Conservation (phyloP, 1,140 invertebrate species). For the Scylla paramamosain region DNA sequence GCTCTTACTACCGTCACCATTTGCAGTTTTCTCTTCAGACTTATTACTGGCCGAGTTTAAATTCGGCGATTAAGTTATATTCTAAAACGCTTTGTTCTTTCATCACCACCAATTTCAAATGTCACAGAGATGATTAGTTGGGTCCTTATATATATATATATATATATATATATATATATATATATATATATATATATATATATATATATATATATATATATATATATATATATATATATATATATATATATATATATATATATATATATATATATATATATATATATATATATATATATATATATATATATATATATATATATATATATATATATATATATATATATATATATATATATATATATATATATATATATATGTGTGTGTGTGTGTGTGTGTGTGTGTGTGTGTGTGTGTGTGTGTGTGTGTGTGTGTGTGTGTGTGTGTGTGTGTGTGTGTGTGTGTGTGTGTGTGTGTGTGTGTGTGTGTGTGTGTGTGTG, state of each 20-base stretch:
- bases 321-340: conserved; percentile 47
- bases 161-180: too few species aligned
- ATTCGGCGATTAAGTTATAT: too few species aligned
- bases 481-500: too few species aligned
- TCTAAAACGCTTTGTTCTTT: too few species aligned
- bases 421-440: neutral
- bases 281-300: conserved; percentile 30
- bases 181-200: too few species aligned
- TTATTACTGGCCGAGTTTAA: too few species aligned
- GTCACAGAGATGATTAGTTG: too few species aligned
- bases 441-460: neutral
- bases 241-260: conserved; percentile 49
- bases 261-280: conserved; percentile 37
- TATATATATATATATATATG: conserved; percentile 28
- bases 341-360: conserved; percentile 48
- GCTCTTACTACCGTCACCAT: too few species aligned
- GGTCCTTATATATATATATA: too few species aligned
- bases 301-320: conserved; percentile 39
- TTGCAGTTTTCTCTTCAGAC: too few species aligned
- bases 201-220: too few species aligned
- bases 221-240: conserved; percentile 48
- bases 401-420: neutral
- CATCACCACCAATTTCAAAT: too few species aligned
- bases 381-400: neutral
- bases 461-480: neutral